A percentile compares a stretch with the other conserved stretches of the same genome.
Conservation (phyloP, 2,888 invertebrate genomes). For the Spisula subtruncata region DNA sequence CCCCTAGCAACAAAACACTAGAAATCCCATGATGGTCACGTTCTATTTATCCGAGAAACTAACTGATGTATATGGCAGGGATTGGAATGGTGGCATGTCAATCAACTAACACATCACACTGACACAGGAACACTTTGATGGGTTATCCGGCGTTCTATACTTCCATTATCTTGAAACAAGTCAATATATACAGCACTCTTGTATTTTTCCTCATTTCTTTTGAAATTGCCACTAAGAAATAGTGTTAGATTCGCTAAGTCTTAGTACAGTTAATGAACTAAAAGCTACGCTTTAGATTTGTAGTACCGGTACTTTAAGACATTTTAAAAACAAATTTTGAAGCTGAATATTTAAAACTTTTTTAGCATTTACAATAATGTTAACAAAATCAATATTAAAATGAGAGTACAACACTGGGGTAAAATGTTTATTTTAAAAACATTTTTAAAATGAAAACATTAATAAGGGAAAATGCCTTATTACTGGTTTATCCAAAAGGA, state of each 20-base stretch:
- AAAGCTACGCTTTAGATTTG: no score
- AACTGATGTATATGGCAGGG: conserved; percentile 38
- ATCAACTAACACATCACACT: conserved; percentile 41
- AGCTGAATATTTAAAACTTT: not conserved
- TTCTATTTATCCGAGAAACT: conserved; percentile 33
- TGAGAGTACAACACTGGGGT: not conserved
- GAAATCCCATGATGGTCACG: conserved; percentile 17
- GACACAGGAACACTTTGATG: conserved; percentile 41
- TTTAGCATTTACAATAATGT: not conserved
- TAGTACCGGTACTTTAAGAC: no score
- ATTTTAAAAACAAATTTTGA: no score
- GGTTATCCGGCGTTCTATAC: not conserved
- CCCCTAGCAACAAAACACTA: not conserved
- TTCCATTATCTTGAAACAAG: not conserved
- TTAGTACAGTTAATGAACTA: no score
- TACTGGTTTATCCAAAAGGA: not conserved
- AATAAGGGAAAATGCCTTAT: not conserved
- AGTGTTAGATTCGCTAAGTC: no score
- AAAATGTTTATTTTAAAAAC: not conserved
- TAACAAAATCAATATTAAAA: not conserved
- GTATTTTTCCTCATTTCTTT: conserved; percentile 1
- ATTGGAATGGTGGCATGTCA: conserved; percentile 34
- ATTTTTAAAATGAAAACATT: not conserved
- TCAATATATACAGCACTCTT: not conserved
- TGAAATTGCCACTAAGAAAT: not conserved